Evolutionary conservation across 2,113 vertebrate genomes (phyloP).

Genomic region (Nesogale talazaci): DNA sequence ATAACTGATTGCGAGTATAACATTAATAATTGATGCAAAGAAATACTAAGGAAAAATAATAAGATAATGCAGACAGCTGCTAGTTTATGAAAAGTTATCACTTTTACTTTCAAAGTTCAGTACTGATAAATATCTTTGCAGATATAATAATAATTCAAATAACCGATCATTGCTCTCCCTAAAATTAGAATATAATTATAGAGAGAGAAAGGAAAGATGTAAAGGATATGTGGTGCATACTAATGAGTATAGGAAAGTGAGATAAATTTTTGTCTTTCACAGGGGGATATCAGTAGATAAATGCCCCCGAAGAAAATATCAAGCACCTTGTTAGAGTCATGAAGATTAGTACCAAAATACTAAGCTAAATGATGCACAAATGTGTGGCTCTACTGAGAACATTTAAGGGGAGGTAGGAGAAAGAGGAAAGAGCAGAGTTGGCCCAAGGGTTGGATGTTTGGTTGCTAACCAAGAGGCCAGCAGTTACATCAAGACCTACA

Average conservation of each 20-base stretch:
- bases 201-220: neutral
- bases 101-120: neutral
- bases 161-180: neutral
- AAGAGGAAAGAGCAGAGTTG: neutral
- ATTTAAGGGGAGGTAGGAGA: neutral
- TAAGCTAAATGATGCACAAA: conserved; percentile 15
- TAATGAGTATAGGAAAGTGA: neutral
- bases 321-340: conserved; percentile 31
- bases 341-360: neutral
- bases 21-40: neutral
- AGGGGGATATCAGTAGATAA: neutral
- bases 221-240: neutral
- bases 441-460: neutral
- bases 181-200: neutral
- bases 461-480: neutral
- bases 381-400: neutral
- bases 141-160: conserved; percentile 2
- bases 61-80: neutral
- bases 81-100: neutral
- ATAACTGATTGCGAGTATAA: neutral
- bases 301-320: neutral
- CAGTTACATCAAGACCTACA: neutral
- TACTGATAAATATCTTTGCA: conserved; percentile 36
- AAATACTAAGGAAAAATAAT: neutral
- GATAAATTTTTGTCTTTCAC: neutral